Conservation (phyloP, 2,888 invertebrate genomes). For the Sinotaia quadrata region DNA sequence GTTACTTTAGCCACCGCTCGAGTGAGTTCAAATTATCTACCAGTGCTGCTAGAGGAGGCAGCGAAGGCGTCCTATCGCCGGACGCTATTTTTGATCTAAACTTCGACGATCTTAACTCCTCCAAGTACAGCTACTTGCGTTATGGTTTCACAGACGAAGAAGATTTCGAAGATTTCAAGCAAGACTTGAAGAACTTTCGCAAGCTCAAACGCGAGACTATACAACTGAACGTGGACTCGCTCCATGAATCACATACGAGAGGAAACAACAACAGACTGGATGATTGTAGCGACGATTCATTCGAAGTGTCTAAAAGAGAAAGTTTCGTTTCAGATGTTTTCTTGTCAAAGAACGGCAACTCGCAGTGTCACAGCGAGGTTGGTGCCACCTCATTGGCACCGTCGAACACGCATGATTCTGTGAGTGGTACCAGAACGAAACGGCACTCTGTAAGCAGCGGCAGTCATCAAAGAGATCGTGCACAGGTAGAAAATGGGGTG, state of each 20-base stretch:
- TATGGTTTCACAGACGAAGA: slow-evolving; percentile 60
- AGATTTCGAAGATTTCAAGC: slow-evolving; percentile 66
- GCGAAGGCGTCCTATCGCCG: slow-evolving; percentile 9
- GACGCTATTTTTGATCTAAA: slow-evolving; percentile 43
- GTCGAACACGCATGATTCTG: too few relatives aligned
- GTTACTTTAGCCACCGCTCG: slow-evolving; percentile 36
- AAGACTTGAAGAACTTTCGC: slow-evolving; percentile 54
- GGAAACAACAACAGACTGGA: background rate
- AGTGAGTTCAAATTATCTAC: slow-evolving; percentile 24
- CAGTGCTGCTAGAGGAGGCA: background rate
- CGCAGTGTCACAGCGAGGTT: too few relatives aligned
- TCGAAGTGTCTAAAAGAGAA: background rate
- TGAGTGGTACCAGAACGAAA: too few relatives aligned
- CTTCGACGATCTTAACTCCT: slow-evolving; percentile 46
- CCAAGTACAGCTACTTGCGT: slow-evolving; percentile 48
- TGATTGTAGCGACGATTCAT: background rate
- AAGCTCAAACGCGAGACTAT: slow-evolving; percentile 32
- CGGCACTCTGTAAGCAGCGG: too few relatives aligned
- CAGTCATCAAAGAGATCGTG: background rate
- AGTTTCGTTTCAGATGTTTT: background rate
- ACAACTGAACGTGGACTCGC: too few relatives aligned
- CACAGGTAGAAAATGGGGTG: background rate
- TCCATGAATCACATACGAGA: too few relatives aligned
- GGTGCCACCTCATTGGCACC: too few relatives aligned
- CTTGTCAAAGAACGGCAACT: too few relatives aligned